Base-by-base conservation (phyloP, 2,113 vertebrate species). In the Percina caprodes region DNA sequence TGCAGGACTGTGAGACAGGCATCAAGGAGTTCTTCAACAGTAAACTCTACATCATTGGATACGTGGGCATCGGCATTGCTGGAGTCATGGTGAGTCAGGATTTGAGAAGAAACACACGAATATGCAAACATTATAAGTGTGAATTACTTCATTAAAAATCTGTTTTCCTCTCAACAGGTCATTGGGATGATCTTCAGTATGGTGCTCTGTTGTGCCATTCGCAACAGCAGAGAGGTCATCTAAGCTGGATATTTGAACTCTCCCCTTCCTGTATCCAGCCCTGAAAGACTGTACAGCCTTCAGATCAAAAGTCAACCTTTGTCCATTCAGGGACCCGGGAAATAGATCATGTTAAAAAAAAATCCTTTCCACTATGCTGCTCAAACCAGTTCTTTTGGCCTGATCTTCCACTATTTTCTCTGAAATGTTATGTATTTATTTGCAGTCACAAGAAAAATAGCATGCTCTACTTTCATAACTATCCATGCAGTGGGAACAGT, bases 111-210 rank as follows among this genome's bases (percentile, higher is more conserved):
- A 66, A 51, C 5, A 19, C 14, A 58, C 0, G 19, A 2, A 42
- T 1, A 6, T 1, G 1, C 0, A 6, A 61, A 0, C 39, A 33
- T 11, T 69, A 7, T 5, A 9, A 30, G n/a, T 3, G 6, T 55
- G 16, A 35, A 49, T 9, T 14, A 21, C n/a, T 45, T 66, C 7
- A 11, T n/a, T 24, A 23, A 45, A 45, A 18, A 16, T n/a, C 0
- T 68, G 9, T 63, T 66, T 73, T 77, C 35, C 23, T 71, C 21
- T 72, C 71, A 82, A 74, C 94, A 99, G 98, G 96, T 99, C 88
- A 97, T 99, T 60, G 98, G 98, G 88, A 99, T 99, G 98, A 96
- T 99, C 89, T 99, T 98, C 95, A 99, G 98, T 86, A 98, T 99
- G 98, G 96, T 99, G 79, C 96, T 99, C 60, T 99, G 98, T 92